Percentiles rank a stretch among this genome's conserved stretches.
phyloP scores from a whole-genome alignment of 2,113 vertebrate genomes.

The Lampris incognitus region DNA sequence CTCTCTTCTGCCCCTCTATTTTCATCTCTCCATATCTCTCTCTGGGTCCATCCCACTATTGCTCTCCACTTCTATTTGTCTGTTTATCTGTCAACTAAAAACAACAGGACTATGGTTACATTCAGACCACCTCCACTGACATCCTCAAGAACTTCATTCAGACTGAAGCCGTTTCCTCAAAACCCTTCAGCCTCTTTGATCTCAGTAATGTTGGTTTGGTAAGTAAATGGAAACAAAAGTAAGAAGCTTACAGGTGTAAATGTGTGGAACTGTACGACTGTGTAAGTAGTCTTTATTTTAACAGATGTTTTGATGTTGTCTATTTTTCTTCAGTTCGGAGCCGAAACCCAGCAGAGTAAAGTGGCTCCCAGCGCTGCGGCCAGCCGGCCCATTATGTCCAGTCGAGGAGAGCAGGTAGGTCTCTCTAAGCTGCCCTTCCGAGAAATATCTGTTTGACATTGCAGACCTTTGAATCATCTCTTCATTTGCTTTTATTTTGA shows the following conservation, averaged over 20 bases:
- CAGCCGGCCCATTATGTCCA: slow-evolving; percentile 84
- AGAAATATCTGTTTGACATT: too few relatives aligned
- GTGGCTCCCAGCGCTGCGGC: slow-evolving; percentile 90
- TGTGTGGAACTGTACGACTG: too few relatives aligned
- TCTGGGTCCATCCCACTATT: too few relatives aligned
- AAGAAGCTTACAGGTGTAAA: too few relatives aligned
- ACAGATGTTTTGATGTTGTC: not conserved
- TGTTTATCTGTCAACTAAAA: too few relatives aligned
- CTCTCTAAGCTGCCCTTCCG: too few relatives aligned
- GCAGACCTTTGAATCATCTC: not conserved
- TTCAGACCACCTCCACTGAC: slow-evolving; percentile 89
- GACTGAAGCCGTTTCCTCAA: slow-evolving; percentile 85
- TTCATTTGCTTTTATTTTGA: too few relatives aligned
- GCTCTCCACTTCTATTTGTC: too few relatives aligned
- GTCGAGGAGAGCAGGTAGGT: slow-evolving; percentile 84
- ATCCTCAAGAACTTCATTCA: slow-evolving; percentile 92
- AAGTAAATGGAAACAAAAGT: slow-evolving; percentile 29
- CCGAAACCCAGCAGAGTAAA: slow-evolving; percentile 91
- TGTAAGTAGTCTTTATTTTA: too few relatives aligned
- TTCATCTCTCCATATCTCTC: not conserved
- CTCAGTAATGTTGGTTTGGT: slow-evolving; percentile 91
- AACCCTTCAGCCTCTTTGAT: slow-evolving; percentile 90
- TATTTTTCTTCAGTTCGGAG: slow-evolving; percentile 84
- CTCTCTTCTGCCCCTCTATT: not conserved
- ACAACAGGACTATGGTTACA: slow-evolving; percentile 88